These are phyloP conservation scores for Argopecten irradians DNA, from an alignment of 1,140 invertebrate genomes.

Conservation along the genomic window DNA sequence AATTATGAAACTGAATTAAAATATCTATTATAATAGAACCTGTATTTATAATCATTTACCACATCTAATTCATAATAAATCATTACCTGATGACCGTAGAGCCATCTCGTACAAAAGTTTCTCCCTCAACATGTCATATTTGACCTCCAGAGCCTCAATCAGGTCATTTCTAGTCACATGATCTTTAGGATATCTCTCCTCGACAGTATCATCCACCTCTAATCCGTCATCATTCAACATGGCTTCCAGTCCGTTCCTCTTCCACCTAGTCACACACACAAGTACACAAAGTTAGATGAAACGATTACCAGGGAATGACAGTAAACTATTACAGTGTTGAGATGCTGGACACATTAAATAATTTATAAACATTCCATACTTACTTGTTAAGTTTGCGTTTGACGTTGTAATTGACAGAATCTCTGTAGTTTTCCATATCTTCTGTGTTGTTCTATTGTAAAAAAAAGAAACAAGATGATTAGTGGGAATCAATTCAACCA, in stretches of 20 bases:
- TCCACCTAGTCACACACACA: constrained; percentile 60
- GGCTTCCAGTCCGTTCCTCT: constrained; percentile 65
- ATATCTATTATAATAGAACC: no score
- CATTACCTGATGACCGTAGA: constrained; percentile 58
- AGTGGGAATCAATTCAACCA: no score
- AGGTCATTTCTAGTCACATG: constrained; percentile 61
- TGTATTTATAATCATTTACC: background rate
- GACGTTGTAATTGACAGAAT: constrained; percentile 45
- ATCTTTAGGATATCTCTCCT: constrained; percentile 48
- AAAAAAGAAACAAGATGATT: background rate
- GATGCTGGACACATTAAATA: no score
- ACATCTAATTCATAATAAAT: background rate
- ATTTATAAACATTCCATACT: no score
- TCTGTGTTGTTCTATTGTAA: constrained; percentile 45
- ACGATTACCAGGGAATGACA: background rate
- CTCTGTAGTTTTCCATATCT: constrained; percentile 47
- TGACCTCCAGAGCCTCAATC: constrained; percentile 64
- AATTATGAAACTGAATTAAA: no score
- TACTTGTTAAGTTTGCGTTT: constrained; percentile 65
- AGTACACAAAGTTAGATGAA: background rate
- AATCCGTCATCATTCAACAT: constrained; percentile 71
- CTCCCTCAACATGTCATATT: constrained; percentile 66
- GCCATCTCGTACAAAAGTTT: constrained; percentile 68
- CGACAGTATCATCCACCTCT: constrained; percentile 57
- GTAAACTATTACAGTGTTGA: background rate